Evolutionary conservation across 2,888 invertebrate genomes (phyloP).

Genomic region (Spilarctia lutea): DNA sequence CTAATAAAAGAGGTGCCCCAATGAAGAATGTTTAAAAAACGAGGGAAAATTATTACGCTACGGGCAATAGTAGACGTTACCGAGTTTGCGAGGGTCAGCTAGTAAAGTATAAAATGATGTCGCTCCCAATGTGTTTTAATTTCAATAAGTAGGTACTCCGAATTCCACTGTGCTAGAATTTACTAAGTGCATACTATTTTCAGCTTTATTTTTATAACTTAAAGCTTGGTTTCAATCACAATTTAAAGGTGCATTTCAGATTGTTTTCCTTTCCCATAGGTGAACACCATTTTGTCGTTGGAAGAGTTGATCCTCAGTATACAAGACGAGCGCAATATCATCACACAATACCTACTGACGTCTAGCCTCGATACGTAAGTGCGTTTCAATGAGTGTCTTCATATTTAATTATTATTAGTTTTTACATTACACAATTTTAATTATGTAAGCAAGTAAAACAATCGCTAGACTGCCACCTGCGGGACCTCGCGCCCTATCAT

Average conservation of each 20-base stretch:
- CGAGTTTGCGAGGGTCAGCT: too few species aligned
- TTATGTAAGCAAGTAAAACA: too few species aligned
- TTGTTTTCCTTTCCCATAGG: slow-evolving; percentile 59
- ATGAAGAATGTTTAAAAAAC: too few species aligned
- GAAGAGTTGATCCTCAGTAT: slow-evolving; percentile 77
- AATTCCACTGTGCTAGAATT: background rate
- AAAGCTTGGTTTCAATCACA: background rate
- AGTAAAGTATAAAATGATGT: too few species aligned
- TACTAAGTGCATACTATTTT: background rate
- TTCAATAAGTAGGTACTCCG: too few species aligned
- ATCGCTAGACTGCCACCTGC: too few species aligned
- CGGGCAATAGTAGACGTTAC: too few species aligned
- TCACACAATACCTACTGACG: slow-evolving; percentile 42
- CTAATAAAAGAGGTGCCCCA: too few species aligned
- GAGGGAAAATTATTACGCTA: too few species aligned
- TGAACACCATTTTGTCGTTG: slow-evolving; percentile 73
- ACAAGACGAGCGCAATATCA: slow-evolving; percentile 75
- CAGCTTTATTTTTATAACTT: background rate
- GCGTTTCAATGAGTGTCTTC: background rate
- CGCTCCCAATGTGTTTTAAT: too few species aligned
- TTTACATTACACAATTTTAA: too few species aligned
- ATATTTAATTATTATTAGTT: background rate
- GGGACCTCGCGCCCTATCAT: too few species aligned
- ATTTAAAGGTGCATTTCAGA: background rate
- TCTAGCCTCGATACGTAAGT: slow-evolving; percentile 44